These are phyloP conservation scores for Alauda arvensis DNA, from an alignment of 2,797 vertebrate genomes.

Conservation along the genomic window DNA sequence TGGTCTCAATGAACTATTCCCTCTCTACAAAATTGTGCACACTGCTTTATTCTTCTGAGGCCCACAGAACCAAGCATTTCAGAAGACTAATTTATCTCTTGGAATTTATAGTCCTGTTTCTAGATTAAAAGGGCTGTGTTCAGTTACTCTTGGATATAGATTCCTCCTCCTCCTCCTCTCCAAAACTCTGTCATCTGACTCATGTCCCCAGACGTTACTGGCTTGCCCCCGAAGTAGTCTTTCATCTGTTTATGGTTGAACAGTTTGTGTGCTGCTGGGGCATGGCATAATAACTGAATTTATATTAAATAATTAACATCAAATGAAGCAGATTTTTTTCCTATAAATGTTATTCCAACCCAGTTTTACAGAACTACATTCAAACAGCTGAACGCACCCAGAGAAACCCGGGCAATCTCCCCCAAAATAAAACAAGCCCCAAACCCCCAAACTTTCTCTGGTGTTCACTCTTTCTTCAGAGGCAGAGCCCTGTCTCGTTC, in stretches of 20 bases:
- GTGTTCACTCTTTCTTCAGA: background rate
- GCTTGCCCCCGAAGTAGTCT: slow-evolving; percentile 32
- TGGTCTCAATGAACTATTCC: background rate
- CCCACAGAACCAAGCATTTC: background rate
- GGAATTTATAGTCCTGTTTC: slow-evolving; percentile 15
- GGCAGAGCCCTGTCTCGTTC: background rate
- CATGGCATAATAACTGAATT: slow-evolving; percentile 37
- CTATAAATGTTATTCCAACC: background rate
- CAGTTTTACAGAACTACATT: background rate
- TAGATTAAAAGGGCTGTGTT: slow-evolving; percentile 12
- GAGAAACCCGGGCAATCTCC: background rate
- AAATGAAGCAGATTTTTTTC: slow-evolving; percentile 33
- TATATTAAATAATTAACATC: slow-evolving; percentile 50
- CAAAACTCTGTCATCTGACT: background rate
- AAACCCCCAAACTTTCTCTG: background rate
- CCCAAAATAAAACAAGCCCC: background rate
- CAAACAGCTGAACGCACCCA: background rate
- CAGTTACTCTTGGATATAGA: background rate
- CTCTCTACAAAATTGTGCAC: background rate
- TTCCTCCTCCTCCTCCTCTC: slow-evolving; percentile 29
- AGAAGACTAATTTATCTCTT: slow-evolving; percentile 18
- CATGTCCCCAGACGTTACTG: background rate
- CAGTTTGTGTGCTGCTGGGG: slow-evolving; percentile 38
- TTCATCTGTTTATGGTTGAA: slow-evolving; percentile 51
- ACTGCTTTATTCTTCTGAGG: background rate